Base-by-base conservation (phyloP, 2,888 invertebrate genomes). In the Scrobipalpa costella region DNA sequence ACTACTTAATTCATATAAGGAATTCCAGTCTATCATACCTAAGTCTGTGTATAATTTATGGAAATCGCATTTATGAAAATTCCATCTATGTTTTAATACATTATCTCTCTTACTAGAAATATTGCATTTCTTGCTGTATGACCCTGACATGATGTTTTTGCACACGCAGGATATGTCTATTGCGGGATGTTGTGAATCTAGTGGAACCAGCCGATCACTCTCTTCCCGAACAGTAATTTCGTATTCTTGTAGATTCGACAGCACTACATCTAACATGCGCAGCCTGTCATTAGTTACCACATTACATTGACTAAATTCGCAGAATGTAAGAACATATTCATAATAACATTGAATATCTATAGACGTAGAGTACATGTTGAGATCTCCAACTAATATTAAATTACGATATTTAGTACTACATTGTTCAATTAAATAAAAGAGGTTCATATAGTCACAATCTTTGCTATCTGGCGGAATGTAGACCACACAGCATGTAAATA, bases 391-490 rank as follows among this genome's bases (percentile, higher is more conserved):
- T 8, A 49, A 15, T 5, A 49, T 15, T 49, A 49, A 3, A 49
- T 17, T 17, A 17, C 17, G 15, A 49, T 49, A 8, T 17, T 49
- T 17, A 15, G 5, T 8, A 49, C 49, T 6, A n/a, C 13, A n/a
- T n/a, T 44, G 13, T 11, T 15, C 15, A 44, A 13, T 44, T n/a
- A 44, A n/a, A n/a, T 44, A 11, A 59, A 59, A 59, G 2, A 59
- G n/a, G 13, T 13, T 8, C 21, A 59, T 15, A 11, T 59, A 17
- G 2, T 58, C 58, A 19, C 8, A 3, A 17, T 58, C 38, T 38
- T 58, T 58, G 52, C 49, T 57, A 36, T 27, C 21, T 0, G 61
- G 61, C 0, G 61, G 61, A 21, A 61, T 61, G 19, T 61, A 61
- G 0, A 52, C 36, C 15, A 61, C 52, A 21, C 52, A 38, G 21